Evolutionary conservation across 2,888 invertebrate species (phyloP), one percentile per base, ranked within the genome.

Genomic region (Lymantria monacha): DNA sequence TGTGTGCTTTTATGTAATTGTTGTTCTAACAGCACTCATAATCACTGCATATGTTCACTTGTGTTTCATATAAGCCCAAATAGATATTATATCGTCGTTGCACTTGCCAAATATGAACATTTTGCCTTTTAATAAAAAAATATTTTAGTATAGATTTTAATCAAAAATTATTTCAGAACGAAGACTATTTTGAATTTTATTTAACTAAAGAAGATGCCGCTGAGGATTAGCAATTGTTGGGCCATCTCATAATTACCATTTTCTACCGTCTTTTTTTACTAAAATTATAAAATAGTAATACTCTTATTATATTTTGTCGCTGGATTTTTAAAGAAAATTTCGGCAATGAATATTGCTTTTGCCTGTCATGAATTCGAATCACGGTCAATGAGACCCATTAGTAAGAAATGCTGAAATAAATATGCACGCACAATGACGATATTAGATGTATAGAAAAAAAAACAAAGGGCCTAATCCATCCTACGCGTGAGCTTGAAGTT

Each of bases 1-100:
- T 68, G 66, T 72, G 61, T 69, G 68, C 62, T 59, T 66, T 47
- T 59, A 61, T 62, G 48, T 61, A 37, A 7, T n/a, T 44, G 33
- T 52, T 61, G 54, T 61, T 49, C 55, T 66, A 66, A 67, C 63
- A 58, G 62, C 69, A 72, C 69, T 53, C 48, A 59, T 57, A 63
- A 59, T 66, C 61, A 66, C 56, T 68, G 59, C 63, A 57, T 68
- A 44, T 49, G 42, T 53, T 46, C 48, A 49, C 48, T 55, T 66
- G 46, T 74, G 73, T 76, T 31, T 55, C 56, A 51, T 33, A 47
- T 44, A n/a, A 45, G 47, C 48, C 30, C 43, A 42, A 38, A 41
- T 49, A 49, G 33, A 46, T 31, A 33, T 2, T 10, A 33, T 22
- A 33, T 33, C 33, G 33, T 10, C 9, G 3, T 33, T 33, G 33